Conservation (phyloP, 2,888 invertebrate genomes). For the Ochropleura plecta region DNA sequence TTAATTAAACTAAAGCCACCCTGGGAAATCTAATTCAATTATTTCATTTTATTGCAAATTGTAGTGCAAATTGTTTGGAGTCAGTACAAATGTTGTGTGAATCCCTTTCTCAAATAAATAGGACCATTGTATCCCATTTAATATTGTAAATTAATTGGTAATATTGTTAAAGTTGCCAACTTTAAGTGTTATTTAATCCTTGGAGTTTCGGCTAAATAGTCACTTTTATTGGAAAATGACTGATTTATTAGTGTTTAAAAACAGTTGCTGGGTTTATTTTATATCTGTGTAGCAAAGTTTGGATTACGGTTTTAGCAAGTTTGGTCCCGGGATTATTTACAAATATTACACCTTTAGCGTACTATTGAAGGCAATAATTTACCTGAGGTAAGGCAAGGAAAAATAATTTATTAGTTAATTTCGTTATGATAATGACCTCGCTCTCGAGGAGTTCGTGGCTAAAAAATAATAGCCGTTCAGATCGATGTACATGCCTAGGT, state of each 20-base stretch:
- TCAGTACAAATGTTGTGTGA: neutral
- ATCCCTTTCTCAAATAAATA: constrained; percentile 12
- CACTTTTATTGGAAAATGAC: constrained; percentile 9
- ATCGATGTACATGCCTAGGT: neutral
- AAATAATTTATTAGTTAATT: neutral
- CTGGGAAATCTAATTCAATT: neutral
- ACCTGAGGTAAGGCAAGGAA: neutral
- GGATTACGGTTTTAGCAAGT: constrained; percentile 1
- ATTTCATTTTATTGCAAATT: constrained; percentile 1
- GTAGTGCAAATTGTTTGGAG: neutral
- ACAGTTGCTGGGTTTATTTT: neutral
- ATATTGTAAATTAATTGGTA: neutral
- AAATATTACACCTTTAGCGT: neutral
- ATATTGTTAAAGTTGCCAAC: neutral
- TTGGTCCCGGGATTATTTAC: neutral
- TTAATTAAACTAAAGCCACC: neutral
- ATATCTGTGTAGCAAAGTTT: neutral
- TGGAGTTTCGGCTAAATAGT: neutral
- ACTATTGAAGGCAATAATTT: neutral
- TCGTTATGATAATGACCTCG: neutral
- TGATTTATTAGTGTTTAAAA: constrained; percentile 15
- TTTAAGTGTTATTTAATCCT: constrained; percentile 8
- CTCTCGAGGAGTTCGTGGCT: neutral
- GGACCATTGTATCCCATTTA: neutral
- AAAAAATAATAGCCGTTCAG: neutral